Evolutionary conservation across 2,888 invertebrate genomes (phyloP).

Genomic region (Drosophila falleni): DNA sequence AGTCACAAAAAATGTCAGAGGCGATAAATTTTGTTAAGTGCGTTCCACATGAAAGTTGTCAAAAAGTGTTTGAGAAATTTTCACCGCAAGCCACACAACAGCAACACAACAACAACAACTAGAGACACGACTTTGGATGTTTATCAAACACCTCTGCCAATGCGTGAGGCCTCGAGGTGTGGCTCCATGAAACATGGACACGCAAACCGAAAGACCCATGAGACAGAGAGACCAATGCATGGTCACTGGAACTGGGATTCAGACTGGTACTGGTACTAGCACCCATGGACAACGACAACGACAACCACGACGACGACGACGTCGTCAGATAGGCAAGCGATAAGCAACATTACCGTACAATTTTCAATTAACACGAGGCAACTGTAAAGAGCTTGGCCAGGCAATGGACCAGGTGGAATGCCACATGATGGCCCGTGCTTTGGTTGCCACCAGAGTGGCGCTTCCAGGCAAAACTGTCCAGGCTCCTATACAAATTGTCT

Average conservation of each 20-base stretch:
- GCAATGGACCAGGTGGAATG: slow-evolving; percentile 32
- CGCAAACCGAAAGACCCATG: slow-evolving; percentile 47
- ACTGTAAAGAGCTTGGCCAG: slow-evolving; percentile 64
- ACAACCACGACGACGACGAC: slow-evolving; percentile 36
- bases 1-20: slow-evolving; percentile 77
- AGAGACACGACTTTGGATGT: slow-evolving; percentile 64
- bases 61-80: slow-evolving; percentile 80
- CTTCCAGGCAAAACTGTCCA: slow-evolving; percentile 64
- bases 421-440: slow-evolving; percentile 54
- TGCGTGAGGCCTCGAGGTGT: slow-evolving; percentile 77
- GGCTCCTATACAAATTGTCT: slow-evolving; percentile 76
- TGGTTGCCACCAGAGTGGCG: slow-evolving; percentile 59
- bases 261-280: slow-evolving; percentile 23
- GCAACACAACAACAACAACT: slow-evolving; percentile 1
- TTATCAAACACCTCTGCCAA: slow-evolving; percentile 71
- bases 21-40: slow-evolving; percentile 82
- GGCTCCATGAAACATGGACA: slow-evolving; percentile 58
- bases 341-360: slow-evolving; percentile 84
- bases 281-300: slow-evolving; percentile 30
- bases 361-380: slow-evolving; percentile 84
- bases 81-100: slow-evolving; percentile 53
- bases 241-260: slow-evolving; percentile 10
- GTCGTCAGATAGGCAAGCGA: slow-evolving; percentile 73
- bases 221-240: slow-evolving; percentile 32
- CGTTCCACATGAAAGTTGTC: slow-evolving; percentile 81